Base-by-base conservation (phyloP, 2,113 vertebrate genomes). In the Axis porcinus region DNA sequence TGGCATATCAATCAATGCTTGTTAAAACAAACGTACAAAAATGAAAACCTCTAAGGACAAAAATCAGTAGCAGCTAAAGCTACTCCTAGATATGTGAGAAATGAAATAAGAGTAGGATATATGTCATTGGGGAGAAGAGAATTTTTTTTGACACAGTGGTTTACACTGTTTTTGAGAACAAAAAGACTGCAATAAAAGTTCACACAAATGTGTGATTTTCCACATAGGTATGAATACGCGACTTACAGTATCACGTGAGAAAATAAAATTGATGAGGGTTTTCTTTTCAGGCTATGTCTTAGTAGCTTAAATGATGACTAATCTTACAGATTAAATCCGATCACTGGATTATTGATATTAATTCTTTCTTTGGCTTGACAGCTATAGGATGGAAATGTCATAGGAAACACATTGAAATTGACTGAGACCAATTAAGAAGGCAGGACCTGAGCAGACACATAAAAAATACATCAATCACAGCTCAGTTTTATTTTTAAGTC, bases 331-430 rank as follows among this genome's bases (percentile, higher is more conserved):
- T 97, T 97, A 97, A 97, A 97, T 97, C 78, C 40, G 5, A 97
- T 96, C 96, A 60, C 96, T 93, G 95, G 94, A 94, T 97, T 98
- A 96, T 95, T 95, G 94, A 89, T 97, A 98, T 94, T 98, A 97
- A 95, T 97, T 97, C 95, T 93, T 96, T 96, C 94, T 97, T 67
- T 70, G 60, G 52, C 93, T 91, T 96, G 95, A 92, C 97, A 97
- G 97, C 83, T 91, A n/a, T 78, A 93, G 55, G 96, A 89, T 60
- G 30, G 83, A 96, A 97, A 97, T 81, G 64, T 94, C 82, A 36
- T 52, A 83, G 85, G 82, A 97, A 98, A 91, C 64, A 84, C n/a
- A 47, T n/a, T 81, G 89, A 95, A 95, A 87, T 82, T 62, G 36
- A 97, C 86, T 36, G 86, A 97, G 96, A 57, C 89, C 96, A 95